Conservation (phyloP, 2,888 invertebrate species). For the Drosophila prostipennis region DNA sequence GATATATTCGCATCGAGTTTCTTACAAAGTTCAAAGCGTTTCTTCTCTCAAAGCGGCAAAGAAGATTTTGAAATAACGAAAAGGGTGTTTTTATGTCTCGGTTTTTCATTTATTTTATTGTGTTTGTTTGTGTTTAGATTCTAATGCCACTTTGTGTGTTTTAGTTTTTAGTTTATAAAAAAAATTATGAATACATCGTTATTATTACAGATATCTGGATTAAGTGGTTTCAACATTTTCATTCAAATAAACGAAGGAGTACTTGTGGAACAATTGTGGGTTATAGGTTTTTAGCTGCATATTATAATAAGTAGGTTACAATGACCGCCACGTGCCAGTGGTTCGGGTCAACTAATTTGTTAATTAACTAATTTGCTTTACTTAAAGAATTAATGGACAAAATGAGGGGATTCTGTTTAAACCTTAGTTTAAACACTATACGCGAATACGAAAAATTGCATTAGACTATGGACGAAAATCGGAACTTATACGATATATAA, state of each 20-base stretch:
- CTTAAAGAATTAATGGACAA: slow-evolving; percentile 65
- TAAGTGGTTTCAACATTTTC: slow-evolving; percentile 14
- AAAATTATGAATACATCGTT: slow-evolving; percentile 21
- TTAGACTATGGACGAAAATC: slow-evolving; percentile 74
- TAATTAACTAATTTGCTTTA: slow-evolving; percentile 71
- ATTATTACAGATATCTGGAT: slow-evolving; percentile 35
- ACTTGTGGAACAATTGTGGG: slow-evolving; percentile 18
- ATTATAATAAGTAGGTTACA: slow-evolving; percentile 23
- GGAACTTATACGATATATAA: slow-evolving; percentile 44
- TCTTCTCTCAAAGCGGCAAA: slow-evolving; percentile 22
- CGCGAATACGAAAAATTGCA: slow-evolving; percentile 48
- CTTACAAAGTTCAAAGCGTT: slow-evolving; percentile 4
- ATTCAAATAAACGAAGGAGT: slow-evolving; percentile 17
- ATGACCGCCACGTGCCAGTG: not conserved
- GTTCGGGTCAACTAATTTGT: slow-evolving; percentile 44
- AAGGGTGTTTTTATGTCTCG: not conserved
- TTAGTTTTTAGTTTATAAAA: slow-evolving; percentile 23
- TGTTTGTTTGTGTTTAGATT: slow-evolving; percentile 28
- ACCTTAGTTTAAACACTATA: slow-evolving; percentile 41
- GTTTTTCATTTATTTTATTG: slow-evolving; percentile 24
- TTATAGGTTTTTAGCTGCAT: slow-evolving; percentile 20
- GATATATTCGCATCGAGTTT: slow-evolving; percentile 6
- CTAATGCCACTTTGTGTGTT: slow-evolving; percentile 50
- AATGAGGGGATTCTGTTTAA: slow-evolving; percentile 23
- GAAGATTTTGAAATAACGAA: slow-evolving; percentile 6